Conservation (phyloP, 2,888 invertebrate genomes). For the Metacarcinus magister region DNA sequence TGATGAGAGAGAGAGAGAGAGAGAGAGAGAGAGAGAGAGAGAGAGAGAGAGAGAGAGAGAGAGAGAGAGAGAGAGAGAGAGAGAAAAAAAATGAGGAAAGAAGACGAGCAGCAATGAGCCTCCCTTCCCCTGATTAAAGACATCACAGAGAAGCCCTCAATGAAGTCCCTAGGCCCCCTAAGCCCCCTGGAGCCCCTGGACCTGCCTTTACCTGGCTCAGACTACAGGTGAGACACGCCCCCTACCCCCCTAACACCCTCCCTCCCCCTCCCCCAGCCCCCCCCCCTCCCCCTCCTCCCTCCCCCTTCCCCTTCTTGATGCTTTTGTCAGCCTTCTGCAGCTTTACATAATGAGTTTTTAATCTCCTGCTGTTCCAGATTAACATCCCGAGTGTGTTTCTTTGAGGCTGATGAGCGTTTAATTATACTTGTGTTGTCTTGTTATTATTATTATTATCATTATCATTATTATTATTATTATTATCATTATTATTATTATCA, state of each 20-base stretch:
- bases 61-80: not conserved
- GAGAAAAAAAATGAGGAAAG: not conserved
- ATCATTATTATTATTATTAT: no score
- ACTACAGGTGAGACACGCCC: conserved; percentile 6
- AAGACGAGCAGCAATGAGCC: not conserved
- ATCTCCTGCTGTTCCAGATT: conserved; percentile 20
- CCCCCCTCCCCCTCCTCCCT: not conserved
- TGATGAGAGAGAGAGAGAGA: conserved; percentile 26
- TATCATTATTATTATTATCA: no score
- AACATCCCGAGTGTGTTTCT: not conserved
- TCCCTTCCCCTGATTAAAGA: conserved; percentile 28
- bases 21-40: conserved; percentile 38
- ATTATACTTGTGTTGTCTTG: not conserved
- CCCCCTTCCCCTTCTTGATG: not conserved
- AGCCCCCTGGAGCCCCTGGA: not conserved
- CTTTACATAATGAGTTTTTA: conserved; percentile 26
- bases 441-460: not conserved
- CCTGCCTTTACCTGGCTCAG: not conserved
- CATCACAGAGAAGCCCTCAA: conserved; percentile 5
- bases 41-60: conserved; percentile 13
- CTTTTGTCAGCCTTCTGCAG: conserved; percentile 16
- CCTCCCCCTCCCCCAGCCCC: no score
- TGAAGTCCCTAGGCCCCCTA: not conserved
- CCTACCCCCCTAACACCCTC: no score
- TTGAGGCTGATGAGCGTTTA: not conserved